Conservation (phyloP, 1,140 invertebrate species). For the Ceratina japonica region DNA sequence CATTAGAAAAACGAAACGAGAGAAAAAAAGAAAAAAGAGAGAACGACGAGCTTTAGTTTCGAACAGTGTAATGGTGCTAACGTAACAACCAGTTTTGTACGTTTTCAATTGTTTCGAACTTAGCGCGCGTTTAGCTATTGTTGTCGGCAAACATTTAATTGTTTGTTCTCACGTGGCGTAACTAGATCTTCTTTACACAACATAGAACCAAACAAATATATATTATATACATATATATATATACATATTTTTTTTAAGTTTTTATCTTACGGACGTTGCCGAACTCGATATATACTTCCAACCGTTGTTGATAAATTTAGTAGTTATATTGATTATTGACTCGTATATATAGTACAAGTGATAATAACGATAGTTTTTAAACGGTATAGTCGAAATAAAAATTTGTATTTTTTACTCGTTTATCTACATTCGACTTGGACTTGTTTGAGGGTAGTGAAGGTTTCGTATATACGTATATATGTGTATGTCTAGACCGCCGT, state of each 20-base stretch:
- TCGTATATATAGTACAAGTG: constrained; percentile 43
- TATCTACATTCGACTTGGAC: constrained; percentile 43
- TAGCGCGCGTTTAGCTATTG: constrained; percentile 46
- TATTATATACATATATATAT: constrained; percentile 42
- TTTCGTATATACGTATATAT: too few relatives aligned
- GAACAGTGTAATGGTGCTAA: constrained; percentile 57
- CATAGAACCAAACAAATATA: constrained; percentile 35
- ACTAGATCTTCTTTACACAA: constrained; percentile 32
- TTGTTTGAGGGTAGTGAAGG: constrained; percentile 36
- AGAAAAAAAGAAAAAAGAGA: too few relatives aligned
- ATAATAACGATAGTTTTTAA: constrained; percentile 57
- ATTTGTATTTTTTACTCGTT: constrained; percentile 48
- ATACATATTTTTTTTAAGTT: constrained; percentile 49
- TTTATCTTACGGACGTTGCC: constrained; percentile 38
- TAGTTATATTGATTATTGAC: constrained; percentile 49
- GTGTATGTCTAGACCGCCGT: constrained; percentile 14
- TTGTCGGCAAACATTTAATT: constrained; percentile 55
- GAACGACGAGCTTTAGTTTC: constrained; percentile 47
- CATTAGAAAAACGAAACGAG: constrained; percentile 28
- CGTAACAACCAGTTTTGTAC: constrained; percentile 13
- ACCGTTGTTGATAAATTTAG: constrained; percentile 54
- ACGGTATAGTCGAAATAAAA: constrained; percentile 57
- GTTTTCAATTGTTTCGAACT: constrained; percentile 54
- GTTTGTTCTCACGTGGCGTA: constrained; percentile 45
- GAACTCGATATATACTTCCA: constrained; percentile 41